Evolutionary conservation across 1,140 invertebrate species (phyloP).

Genomic region (Trachymyrmex septentrionalis): DNA sequence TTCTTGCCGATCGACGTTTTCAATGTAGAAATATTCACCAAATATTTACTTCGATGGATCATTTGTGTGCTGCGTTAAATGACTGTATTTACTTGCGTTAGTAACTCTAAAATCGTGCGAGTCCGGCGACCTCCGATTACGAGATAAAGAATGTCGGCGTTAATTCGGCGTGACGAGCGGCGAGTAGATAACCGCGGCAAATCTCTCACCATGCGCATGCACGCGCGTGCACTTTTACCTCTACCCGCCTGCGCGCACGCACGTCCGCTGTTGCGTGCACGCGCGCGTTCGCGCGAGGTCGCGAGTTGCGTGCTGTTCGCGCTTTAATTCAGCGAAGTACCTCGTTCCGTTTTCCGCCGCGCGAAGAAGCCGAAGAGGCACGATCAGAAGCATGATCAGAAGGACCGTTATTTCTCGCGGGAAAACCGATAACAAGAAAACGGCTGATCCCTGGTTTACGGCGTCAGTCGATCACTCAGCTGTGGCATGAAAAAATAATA

Average conservation of each 20-base stretch:
- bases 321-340: conserved; percentile 80
- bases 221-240: background rate
- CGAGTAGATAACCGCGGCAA: conserved; percentile 36
- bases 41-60: background rate
- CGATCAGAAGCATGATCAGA: background rate
- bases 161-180: conserved; percentile 63
- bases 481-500: background rate
- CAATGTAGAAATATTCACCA: background rate
- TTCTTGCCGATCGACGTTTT: background rate
- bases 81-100: background rate
- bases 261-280: conserved; percentile 42
- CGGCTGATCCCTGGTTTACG: background rate
- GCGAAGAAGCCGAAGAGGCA: conserved; percentile 45
- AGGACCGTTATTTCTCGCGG: background rate
- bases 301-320: conserved; percentile 74
- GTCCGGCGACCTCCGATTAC: conserved; percentile 57
- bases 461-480: background rate
- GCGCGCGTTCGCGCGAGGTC: conserved; percentile 50
- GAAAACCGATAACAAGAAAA: conserved; percentile 2
- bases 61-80: background rate
- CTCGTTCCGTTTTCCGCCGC: conserved; percentile 75
- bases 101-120: conserved; percentile 35
- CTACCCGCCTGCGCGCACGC: conserved; percentile 39
- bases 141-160: conserved; percentile 66
- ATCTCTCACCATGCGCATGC: conserved; percentile 32